Evolutionary conservation across 2,797 vertebrate species (phyloP), one percentile per base, ranked within the genome.

Genomic region (Chaetophractus vellerosus): DNA sequence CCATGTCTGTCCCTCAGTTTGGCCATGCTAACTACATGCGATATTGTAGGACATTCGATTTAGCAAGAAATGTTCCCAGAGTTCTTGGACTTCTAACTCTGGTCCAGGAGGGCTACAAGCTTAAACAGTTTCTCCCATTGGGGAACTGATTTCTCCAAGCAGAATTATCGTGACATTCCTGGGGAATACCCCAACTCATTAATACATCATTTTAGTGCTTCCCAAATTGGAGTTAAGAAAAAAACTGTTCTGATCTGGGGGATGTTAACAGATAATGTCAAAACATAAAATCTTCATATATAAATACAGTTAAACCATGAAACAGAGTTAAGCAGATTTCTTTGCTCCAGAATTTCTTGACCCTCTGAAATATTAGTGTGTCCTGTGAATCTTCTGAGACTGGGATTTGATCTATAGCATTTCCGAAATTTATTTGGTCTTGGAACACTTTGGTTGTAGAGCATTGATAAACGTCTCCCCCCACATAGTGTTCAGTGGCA

Each of bases 401-500:
- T 24, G 61, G 36, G 19, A 76, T 71, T 78, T 28, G 48, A 72
- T 76, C 59, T 9, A 8, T 0, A 74, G 45, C 26, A 0, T 79
- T 91, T 79, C 33, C 93, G 38, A 83, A 69, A 15, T 78, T 88
- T 76, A 48, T 93, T 94, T 63, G 71, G 69, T 91, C 78, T 91
- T 45, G 55, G 88, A 88, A 83, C 33, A 68, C 57, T 88, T 68
- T n/a, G 48, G 41, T 87, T 80, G 92, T 64, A 31, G 61, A 69
- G 81, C 52, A 36, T 50, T 31, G 90, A 93, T 90, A 85, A 95
- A 88, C 84, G 88, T 89, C 90, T 86, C 41, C 75, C 88, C 93
- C 90, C 78, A 96, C 45, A 95, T 5, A 93, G 85, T 72, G 55
- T 90, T 90, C 55, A 45, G 85, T 52, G 69, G 69, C 82, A 76